Base-by-base conservation (phyloP, 2,113 vertebrate species). In the Alces alces region DNA sequence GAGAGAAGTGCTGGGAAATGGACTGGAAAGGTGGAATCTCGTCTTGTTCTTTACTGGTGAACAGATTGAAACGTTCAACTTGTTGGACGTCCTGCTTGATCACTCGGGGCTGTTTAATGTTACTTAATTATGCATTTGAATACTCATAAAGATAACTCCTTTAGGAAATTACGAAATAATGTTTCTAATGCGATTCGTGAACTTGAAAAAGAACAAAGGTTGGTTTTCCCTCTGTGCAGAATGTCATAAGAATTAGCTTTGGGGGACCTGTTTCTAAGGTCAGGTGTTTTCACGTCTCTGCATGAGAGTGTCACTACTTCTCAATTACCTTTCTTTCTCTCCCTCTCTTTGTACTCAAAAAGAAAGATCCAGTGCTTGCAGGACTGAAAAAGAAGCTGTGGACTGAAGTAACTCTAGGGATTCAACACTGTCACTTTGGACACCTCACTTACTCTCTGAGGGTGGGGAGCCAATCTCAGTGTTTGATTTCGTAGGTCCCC, bases 361-460 rank as follows among this genome's bases (percentile, higher is more conserved):
- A 95, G 86, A 96, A 95, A 92, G 82, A 86, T 89, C 90, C 86
- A 89, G 86, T 83, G 82, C 93, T 97, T 79, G 66, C 66, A 94
- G 83, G 86, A 91, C 82, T 95, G 91, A 91, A 95, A 96, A 97
- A 93, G 94, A 97, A 96, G 88, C 92, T 86, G 82, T 88, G 94
- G 88, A 78, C 91, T 2, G 19, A 87, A 45, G 94, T 73, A 50
- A 86, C 97, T 82, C 92, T 93, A 86, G 90, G 88, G 97, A 97
- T 73, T 97, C 76, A 60, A 58, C 83, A 86, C 91, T 95, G 96
- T 97, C 97, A 97, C 96, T 97, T 93, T 97, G 97, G 97, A 97
- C 96, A 95, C 91, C 92, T 92, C 60, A 92, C 55, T 89, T 97
- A 85, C 25, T 97, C 94, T 96, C 95, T 70, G 54, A 95, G 86